These are phyloP conservation scores for Anoplopoma fimbria DNA, from an alignment of 2,113 vertebrate genomes.

Conservation along the genomic window DNA sequence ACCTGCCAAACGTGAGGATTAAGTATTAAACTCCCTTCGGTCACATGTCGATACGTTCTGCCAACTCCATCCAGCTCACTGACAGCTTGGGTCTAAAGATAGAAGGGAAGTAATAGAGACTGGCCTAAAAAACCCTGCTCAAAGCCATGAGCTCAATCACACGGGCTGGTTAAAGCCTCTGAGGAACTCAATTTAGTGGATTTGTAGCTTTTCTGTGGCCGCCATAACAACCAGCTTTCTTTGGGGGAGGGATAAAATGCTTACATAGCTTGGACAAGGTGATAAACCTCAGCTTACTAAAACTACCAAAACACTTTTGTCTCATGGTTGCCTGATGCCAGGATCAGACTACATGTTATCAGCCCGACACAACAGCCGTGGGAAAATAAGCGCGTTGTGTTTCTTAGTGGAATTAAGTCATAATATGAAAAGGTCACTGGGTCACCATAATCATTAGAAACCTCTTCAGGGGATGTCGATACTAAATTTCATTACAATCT, in stretches of 20 bases:
- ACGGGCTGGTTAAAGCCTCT: slow-evolving; percentile 3
- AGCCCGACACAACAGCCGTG: background rate
- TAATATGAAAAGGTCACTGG: background rate
- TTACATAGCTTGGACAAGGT: background rate
- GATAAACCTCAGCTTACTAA: background rate
- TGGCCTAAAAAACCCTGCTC: slow-evolving; percentile 38
- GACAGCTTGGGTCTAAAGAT: slow-evolving; percentile 61
- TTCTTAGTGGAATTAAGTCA: background rate
- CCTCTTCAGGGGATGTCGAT: background rate
- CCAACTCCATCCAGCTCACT: slow-evolving; percentile 39
- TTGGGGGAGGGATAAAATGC: background rate
- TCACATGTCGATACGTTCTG: slow-evolving; percentile 50
- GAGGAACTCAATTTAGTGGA: background rate
- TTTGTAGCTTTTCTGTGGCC: background rate
- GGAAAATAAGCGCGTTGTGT: background rate
- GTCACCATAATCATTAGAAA: slow-evolving; percentile 7
- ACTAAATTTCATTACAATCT: background rate
- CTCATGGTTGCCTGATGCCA: background rate
- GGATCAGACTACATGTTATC: background rate
- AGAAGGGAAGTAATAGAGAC: slow-evolving; percentile 65
- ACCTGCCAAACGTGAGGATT: slow-evolving; percentile 8
- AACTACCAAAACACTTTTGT: background rate
- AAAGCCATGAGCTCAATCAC: slow-evolving; percentile 39
- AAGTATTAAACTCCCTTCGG: slow-evolving; percentile 28
- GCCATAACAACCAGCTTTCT: background rate